Base-by-base conservation (phyloP, 1,140 invertebrate species). In the Hyles vespertilio region DNA sequence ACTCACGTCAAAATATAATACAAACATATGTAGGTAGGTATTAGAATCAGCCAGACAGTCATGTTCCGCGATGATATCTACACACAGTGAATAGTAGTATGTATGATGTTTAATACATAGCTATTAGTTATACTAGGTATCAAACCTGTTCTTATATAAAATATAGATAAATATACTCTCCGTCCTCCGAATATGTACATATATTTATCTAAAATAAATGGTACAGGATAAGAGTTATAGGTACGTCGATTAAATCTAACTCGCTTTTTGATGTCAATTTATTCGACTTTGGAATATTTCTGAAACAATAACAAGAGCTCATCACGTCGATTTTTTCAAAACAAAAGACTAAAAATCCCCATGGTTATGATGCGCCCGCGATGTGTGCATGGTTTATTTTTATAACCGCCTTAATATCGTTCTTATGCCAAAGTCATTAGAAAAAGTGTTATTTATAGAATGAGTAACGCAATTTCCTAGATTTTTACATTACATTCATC, bases 391-490 rank as follows among this genome's bases (percentile, higher is more conserved):
- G 8, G 8, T 48, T 3, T 51, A 33, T 34, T 34, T 34, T n/a
- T n/a, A 22, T 8, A 34, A 51, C 9, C 34, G n/a, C n/a, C 9
- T 32, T 50, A 33, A 34, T 34, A 34, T 34, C 34, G 34, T 34
- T 51, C 32, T 32, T 51, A 51, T 51, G 50, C 50, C 50, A 51
- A 51, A 34, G 32, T 34, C 50, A 33, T 51, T 34, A 51, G 12
- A 51, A 11, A 51, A 34, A 6, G 32, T 34, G 9, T 34, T 51
- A 34, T 34, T 34, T 34, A 51, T 34, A 51, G 32, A 51, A 10
- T 34, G 32, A n/a, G 50, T 34, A n/a, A 9, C 5, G 34, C 10
- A 51, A 51, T 34, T 34, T 9, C 3, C 9, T 34, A 9, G 32
- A 34, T 51, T 51, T 51, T 51, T 34, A 34, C 34, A 34, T 33